Base-by-base conservation (phyloP, 2,888 invertebrate species). In the Cybosia mesomella region DNA sequence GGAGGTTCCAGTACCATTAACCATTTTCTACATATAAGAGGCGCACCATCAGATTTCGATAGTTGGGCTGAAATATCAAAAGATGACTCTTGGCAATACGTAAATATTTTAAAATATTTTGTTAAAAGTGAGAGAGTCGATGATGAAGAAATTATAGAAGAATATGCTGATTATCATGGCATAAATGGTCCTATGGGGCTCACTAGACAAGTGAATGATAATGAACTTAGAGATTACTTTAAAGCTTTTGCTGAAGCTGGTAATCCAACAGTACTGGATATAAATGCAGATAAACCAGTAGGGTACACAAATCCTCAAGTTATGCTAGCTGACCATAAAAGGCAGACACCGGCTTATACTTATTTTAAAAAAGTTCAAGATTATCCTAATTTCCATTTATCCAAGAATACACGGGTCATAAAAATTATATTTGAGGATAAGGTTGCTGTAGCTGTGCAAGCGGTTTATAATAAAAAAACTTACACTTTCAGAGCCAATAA, bases 211-310 rank as follows among this genome's bases (percentile, higher is more conserved):
- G 18, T n/a, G 21, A 0, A 55, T 10, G 53, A 68, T 58, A 11
- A 54, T 8, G 43, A 67, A 9, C 65, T 67, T 9, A 22, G n/a
- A 18, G n/a, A 7, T 24, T 80, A 68, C 59, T 59, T 80, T 1
- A 49, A 67, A 24, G 64, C 80, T 22, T 74, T 77, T 58, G 34
- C 9, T 13, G 73, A 81, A 70, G 43, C 57, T 60, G 81, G 81
- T 7, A 63, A 75, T 13, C 71, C 63, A 11, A 39, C 43, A 9
- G 61, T 67, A 0, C 22, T 65, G 7, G 80, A 82, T 54, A 43
- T 76, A 11, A 21, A 53, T n/a, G 53, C n/a, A n/a, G n/a, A 53
- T 53, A 9, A 80, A 58, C 65, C 54, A 8, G 28, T 64, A 9
- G 82, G 82, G 5, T 79, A 70, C n/a, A 58, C 76, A 28, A 64